Base-by-base conservation (phyloP, 2,113 vertebrate genomes). In the Pontoporia blainvillei region DNA sequence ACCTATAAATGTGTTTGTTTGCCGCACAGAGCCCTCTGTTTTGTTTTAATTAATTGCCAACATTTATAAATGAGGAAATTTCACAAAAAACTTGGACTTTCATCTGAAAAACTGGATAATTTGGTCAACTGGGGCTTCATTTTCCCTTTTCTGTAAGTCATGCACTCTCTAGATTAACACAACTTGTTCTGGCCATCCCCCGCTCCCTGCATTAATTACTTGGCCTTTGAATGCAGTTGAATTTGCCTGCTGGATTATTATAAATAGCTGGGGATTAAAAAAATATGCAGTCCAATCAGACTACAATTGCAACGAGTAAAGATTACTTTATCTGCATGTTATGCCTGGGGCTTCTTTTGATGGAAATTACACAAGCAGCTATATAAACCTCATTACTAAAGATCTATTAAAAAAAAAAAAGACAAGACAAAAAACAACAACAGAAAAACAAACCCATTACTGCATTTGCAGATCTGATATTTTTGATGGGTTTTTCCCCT, bases 221-320 rank as follows among this genome's bases (percentile, higher is more conserved):
- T 62, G 39, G 78, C 23, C 66, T 93, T 81, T 41, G 36, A 72
- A 69, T 64, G 4, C 25, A 23, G 31, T 72, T 75, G 72, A 90
- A 62, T 83, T 61, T 96, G 59, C 52, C 88, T 64, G 15, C n/a
- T 85, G 59, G 69, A 61, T 87, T 85, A 90, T 91, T 71, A n/a
- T 69, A 83, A 94, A 85, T 90, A 90, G 21, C 57, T 92, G 13
- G 34, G 75, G 84, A 94, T 95, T 96, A 29, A 90, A 91, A 92
- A 73, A 57, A 64, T 46, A 84, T 36, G 23, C 72, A 92, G 20
- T 73, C 25, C 27, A 90, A 64, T 52, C 39, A 92, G 69, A 92
- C 57, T 79, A 14, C 71, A 96, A 94, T 94, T 96, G 89, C 4
- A 86, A 25, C 52, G 49, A 83, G 25, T 23, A 75, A 86, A 79